phyloP scores from a whole-genome alignment of 2,888 invertebrate genomes.

The Charanyca ferruginea region DNA sequence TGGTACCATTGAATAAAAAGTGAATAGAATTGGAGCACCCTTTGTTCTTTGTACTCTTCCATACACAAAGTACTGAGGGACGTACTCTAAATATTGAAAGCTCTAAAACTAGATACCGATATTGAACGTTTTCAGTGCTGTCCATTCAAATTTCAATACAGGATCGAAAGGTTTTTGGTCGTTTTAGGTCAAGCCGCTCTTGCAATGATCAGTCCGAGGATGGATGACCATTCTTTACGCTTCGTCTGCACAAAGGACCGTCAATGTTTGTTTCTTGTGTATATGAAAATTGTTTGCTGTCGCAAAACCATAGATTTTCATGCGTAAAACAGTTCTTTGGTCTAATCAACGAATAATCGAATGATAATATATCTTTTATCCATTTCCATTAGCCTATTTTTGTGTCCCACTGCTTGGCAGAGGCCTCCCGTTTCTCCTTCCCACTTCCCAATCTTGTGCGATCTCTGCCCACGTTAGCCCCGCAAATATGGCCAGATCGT shows the following conservation, averaged over 20 bases:
- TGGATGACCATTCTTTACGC: neutral
- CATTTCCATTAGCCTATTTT: too few relatives aligned
- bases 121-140: neutral
- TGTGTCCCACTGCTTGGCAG: too few relatives aligned
- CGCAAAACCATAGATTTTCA: too few relatives aligned
- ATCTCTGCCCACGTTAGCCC: too few relatives aligned
- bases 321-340: neutral
- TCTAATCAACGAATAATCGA: neutral
- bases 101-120: conserved; percentile 12
- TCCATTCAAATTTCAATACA: neutral
- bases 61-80: conserved; percentile 30
- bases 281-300: too few relatives aligned
- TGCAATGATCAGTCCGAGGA: too few relatives aligned
- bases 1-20: conserved; percentile 22
- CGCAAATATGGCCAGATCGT: too few relatives aligned
- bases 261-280: neutral
- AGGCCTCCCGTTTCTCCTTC: too few relatives aligned
- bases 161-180: neutral
- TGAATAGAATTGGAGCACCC: conserved; percentile 34
- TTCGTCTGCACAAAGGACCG: neutral
- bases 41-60: conserved; percentile 45
- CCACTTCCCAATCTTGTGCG: too few relatives aligned
- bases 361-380: neutral
- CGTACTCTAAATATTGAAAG: conserved; percentile 23
- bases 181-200: neutral